Evolutionary conservation across 2,797 vertebrate species (phyloP), one percentile per base, ranked within the genome.

Genomic region (Sebastes kiyomatsui): DNA sequence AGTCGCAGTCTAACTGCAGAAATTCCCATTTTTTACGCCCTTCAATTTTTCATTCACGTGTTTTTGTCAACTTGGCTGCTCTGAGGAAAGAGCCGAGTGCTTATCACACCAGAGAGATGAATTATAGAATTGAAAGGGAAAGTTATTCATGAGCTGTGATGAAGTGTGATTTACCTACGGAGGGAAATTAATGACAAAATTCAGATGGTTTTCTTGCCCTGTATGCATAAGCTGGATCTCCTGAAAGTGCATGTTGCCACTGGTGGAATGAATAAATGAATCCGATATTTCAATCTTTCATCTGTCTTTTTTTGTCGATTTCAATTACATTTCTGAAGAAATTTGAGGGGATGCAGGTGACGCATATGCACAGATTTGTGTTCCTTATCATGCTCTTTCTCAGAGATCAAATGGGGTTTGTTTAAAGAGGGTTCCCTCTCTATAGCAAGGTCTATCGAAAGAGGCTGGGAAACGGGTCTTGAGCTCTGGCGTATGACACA

Each of bases 121-220:
- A 80, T 83, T 56, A 68, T 49, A 16, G n/a, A 72, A 80, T 49
- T 69, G 84, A 73, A 77, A 81, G 70, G 64, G 33, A 82, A 67
- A 42, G 58, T 65, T 88, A 75, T 77, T 61, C 56, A 76, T 79
- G 60, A 84, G 59, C 74, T 71, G 25, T 55, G 80, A 87, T 83
- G 67, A 88, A 64, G 64, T 82, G 60, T 56, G 68, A 86, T 78
- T 78, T 81, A 76, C 65, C 67, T 78, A 32, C 22, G 1, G 61
- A 74, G 68, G 58, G 62, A 85, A 80, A 79, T 79, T 46, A 84
- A 87, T 60, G 81, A 75, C 23, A 81, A 58, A 60, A 81, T 28
- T 18, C 35, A 75, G 18, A 72, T 64, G 52, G 20, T 54, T 80
- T 69, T 61, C 58, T 79, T 65, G 35, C 64, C n/a, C 22, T 65